Evolutionary conservation across 2,113 vertebrate genomes (phyloP).

Genomic region (Bubo scandiacus): DNA sequence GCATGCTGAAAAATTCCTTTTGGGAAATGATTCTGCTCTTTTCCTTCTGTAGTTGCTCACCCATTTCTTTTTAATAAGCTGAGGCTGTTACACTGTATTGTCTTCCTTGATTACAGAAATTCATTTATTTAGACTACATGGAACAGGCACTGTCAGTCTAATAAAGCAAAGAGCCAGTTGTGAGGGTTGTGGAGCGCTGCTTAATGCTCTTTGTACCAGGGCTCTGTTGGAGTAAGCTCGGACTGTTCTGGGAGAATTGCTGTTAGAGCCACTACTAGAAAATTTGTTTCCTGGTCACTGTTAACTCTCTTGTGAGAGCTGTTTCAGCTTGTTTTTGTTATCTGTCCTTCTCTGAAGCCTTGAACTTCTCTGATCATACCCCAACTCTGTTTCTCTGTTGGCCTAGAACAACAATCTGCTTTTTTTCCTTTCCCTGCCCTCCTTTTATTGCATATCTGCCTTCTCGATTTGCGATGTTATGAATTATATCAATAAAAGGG

Average conservation of each 20-base stretch:
- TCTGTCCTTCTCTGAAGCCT: neutral
- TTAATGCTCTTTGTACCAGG: neutral
- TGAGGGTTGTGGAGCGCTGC: neutral
- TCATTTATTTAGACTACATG: neutral
- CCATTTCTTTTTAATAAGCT: neutral
- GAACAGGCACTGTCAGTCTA: neutral
- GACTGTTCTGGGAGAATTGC: neutral
- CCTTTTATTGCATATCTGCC: neutral
- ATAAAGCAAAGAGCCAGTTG: neutral
- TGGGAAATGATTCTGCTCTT: neutral
- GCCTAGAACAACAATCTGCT: neutral
- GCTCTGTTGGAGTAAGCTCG: neutral
- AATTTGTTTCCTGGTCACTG: neutral
- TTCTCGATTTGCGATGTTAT: neutral
- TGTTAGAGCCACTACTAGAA: neutral
- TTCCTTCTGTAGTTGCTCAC: neutral
- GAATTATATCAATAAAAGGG: neutral
- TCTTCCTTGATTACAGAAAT: neutral
- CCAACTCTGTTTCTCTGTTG: neutral
- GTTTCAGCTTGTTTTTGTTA: neutral
- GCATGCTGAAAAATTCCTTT: neutral
- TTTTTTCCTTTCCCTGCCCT: neutral
- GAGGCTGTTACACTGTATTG: neutral
- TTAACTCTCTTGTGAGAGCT: neutral
- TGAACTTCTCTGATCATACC: neutral